Base-by-base conservation (phyloP, 1,140 invertebrate species). In the Drosophila pruinosa region DNA sequence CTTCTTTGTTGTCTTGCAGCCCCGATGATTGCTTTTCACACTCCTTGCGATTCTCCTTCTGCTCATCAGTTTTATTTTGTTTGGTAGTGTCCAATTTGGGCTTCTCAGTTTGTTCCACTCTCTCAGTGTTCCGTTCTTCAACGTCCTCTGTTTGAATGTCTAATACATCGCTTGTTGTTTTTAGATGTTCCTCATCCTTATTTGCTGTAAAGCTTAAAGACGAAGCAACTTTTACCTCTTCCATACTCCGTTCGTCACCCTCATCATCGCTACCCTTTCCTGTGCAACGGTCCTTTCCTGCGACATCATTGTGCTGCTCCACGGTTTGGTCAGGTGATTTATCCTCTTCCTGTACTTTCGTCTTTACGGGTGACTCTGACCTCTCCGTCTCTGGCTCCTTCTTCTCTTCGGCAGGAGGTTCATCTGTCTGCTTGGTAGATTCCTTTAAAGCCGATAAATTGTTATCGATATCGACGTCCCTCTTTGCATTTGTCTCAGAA, bases 121-220 rank as follows among this genome's bases (percentile, higher is more conserved):
- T 58, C 22, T 67, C 58, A 17, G 48, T 15, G n/a, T 64, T 54
- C 59, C 75, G 61, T 38, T 78, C 77, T 34, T 81, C 85, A 38
- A 83, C 76, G 72, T 89, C 83, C 45, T 89, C 83, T 74, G 79
- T 83, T 65, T 78, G 83, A 77, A 89, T 89, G 79, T 89, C 85
- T 83, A 89, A 85, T 78, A 89, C 83, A 89, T 89, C 83, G 72
- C 78, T 89, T 74, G 82, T 72, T 50, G 85, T 83, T 89, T 89
- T 89, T 82, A 89, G 47, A 61, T 86, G 75, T 73, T 89, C 83
- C 64, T 83, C 79, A 56, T 89, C 85, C 85, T 83, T 79, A 68
- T 39, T 72, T 59, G 75, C 70, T 62, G 82, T 85, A 68, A 79
- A 75, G 81, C 76, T 80, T 68, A 75, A 89, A 83, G 83, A 73